phyloP scores from a whole-genome alignment of 2,888 invertebrate species.

The Andrena minutula region DNA sequence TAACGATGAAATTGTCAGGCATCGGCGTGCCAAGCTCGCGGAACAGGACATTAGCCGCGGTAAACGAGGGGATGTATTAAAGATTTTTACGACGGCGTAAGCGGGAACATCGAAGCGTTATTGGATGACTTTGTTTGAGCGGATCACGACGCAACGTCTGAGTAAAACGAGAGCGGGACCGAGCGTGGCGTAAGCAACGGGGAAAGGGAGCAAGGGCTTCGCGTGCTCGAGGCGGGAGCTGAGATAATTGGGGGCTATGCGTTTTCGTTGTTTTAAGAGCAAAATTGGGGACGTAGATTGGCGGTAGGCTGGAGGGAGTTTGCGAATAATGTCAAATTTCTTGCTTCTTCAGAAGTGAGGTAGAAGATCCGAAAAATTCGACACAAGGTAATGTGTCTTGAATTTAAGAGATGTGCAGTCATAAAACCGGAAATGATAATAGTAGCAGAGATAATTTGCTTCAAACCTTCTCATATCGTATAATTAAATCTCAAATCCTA shows the following conservation, averaged over 20 bases:
- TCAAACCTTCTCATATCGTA: too few relatives aligned
- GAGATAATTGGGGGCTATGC: background rate
- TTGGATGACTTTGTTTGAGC: slow-evolving; percentile 1
- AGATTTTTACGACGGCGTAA: background rate
- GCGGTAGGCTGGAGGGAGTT: too few relatives aligned
- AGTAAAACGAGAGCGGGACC: background rate
- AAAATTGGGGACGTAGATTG: background rate
- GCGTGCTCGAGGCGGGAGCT: background rate
- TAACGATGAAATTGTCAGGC: background rate
- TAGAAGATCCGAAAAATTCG: too few relatives aligned
- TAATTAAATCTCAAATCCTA: background rate
- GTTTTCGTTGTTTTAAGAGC: background rate
- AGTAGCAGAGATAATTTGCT: too few relatives aligned
- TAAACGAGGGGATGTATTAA: slow-evolving; percentile 2
- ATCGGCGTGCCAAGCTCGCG: background rate
- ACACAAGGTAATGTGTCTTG: too few relatives aligned
- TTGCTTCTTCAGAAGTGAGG: too few relatives aligned
- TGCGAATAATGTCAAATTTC: too few relatives aligned
- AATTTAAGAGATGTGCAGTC: too few relatives aligned
- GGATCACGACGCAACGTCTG: background rate
- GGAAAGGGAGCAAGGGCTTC: background rate
- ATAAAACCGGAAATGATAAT: too few relatives aligned
- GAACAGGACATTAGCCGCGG: slow-evolving; percentile 2
- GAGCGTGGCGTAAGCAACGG: background rate
- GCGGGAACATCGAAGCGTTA: slow-evolving; percentile 2